Conservation (phyloP, 2,113 vertebrate species). For the Lethenteron camtschaticum region DNA sequence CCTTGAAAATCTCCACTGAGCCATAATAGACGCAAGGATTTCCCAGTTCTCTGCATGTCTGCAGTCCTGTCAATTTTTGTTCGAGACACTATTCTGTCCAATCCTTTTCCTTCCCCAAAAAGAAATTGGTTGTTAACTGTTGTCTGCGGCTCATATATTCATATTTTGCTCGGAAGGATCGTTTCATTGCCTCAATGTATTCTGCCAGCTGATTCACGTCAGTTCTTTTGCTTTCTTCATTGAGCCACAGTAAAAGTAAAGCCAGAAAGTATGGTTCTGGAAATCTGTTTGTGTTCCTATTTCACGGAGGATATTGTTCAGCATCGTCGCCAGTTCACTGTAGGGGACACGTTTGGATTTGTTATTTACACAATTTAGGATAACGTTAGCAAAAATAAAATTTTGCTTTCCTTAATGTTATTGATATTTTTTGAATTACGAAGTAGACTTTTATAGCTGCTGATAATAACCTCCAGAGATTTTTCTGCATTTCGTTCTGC, state of each 20-base stretch:
- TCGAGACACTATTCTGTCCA: constrained; percentile 1
- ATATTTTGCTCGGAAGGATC: not conserved
- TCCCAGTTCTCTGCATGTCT: not conserved
- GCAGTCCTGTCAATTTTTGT: not conserved
- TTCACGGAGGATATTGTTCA: too few relatives aligned
- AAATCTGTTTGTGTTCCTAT: not conserved
- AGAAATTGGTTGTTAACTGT: not conserved
- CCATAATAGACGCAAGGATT: not conserved
- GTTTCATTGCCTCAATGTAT: not conserved
- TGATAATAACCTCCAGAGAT: constrained; percentile 19
- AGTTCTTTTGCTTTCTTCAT: not conserved
- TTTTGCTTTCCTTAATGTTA: constrained; percentile 22
- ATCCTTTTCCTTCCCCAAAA: not conserved
- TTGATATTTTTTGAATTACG: constrained; percentile 12
- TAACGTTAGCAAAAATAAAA: constrained; percentile 25
- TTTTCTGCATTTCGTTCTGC: constrained; percentile 9
- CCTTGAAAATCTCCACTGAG: not conserved
- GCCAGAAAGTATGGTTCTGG: not conserved
- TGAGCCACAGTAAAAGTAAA: not conserved
- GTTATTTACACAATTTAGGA: constrained; percentile 24
- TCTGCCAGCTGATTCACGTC: not conserved
- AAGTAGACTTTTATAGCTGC: constrained; percentile 14
- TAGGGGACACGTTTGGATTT: constrained; percentile 8
- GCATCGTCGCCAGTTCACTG: too few relatives aligned
- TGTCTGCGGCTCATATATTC: not conserved